phyloP scores from a whole-genome alignment of 1,140 invertebrate genomes.

The Drosophila fuyamai region DNA sequence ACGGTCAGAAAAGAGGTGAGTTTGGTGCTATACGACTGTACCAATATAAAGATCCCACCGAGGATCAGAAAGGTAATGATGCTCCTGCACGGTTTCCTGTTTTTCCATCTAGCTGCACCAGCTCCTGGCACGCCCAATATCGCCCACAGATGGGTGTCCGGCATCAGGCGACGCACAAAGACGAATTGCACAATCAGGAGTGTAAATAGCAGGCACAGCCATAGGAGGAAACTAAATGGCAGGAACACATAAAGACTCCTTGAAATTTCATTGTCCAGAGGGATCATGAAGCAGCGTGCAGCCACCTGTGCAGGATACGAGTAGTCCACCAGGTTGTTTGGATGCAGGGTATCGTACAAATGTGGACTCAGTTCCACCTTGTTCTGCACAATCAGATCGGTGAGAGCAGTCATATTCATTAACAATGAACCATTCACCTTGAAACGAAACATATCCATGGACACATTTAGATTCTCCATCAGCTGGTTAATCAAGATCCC shows the following conservation, averaged over 20 bases:
- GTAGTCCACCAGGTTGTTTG: constrained; percentile 42
- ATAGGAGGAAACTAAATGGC: constrained; percentile 38
- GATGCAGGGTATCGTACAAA: constrained; percentile 48
- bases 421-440: constrained; percentile 49
- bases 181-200: constrained; percentile 8
- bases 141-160: constrained; percentile 15
- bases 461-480: constrained; percentile 58
- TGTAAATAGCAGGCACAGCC: constrained; percentile 28
- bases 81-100: neutral
- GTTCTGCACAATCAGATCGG: constrained; percentile 19
- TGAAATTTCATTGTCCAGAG: constrained; percentile 30
- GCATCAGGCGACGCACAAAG: neutral
- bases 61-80: neutral
- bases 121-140: constrained; percentile 57
- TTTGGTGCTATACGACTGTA: constrained; percentile 50
- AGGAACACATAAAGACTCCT: constrained; percentile 38
- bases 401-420: constrained; percentile 43
- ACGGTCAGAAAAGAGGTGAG: constrained; percentile 56
- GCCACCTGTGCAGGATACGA: constrained; percentile 53
- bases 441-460: constrained; percentile 43
- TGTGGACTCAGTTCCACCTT: constrained; percentile 59
- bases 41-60: constrained; percentile 41
- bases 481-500: constrained; percentile 45
- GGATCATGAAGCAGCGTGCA: constrained; percentile 63
- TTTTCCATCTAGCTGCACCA: neutral